phyloP scores from a whole-genome alignment of 1,140 invertebrate species.

The Magallana angulata region DNA sequence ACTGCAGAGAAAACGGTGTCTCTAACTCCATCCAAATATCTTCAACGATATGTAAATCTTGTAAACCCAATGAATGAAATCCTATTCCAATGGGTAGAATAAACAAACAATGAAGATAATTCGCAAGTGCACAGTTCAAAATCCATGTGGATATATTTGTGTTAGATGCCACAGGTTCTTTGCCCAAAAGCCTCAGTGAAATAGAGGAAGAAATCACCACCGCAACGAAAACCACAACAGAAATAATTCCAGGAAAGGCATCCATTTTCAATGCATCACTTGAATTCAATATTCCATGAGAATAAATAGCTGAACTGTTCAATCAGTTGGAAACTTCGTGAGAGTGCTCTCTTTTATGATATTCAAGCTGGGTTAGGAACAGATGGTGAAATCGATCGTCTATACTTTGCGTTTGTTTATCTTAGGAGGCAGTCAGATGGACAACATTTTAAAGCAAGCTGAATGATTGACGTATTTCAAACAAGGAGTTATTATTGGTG shows the following conservation, averaged over 20 bases:
- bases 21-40: background rate
- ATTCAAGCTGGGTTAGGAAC: no score
- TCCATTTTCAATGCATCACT: background rate
- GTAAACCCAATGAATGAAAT: background rate
- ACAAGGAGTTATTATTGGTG: no score
- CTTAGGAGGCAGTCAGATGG: no score
- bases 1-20: background rate
- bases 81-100: constrained; percentile 21
- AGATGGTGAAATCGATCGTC: no score
- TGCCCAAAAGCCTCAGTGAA: background rate
- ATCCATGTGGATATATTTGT: background rate
- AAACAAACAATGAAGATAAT: constrained; percentile 22
- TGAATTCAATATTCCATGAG: no score
- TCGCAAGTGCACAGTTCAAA: background rate
- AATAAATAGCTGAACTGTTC: no score
- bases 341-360: no score
- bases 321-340: no score
- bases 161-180: background rate
- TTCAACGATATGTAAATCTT: background rate
- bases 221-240: background rate
- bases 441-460: no score
- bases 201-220: background rate
- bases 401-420: no score
- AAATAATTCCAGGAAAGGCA: background rate
- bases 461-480: no score